Base-by-base conservation (phyloP, 2,888 invertebrate species). In the Patella depressa region DNA sequence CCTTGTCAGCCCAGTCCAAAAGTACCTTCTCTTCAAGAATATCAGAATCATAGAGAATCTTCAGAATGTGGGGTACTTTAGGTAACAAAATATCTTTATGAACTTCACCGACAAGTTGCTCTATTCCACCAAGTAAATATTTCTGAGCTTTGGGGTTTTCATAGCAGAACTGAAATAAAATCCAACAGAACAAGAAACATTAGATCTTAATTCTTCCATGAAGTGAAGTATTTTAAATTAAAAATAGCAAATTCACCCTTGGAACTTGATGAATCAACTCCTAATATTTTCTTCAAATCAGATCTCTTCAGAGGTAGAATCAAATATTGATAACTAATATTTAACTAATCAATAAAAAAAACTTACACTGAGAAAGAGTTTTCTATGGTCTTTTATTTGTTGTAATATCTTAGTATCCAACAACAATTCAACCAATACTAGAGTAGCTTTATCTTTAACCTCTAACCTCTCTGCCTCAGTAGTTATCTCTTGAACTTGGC, bases 1-100 rank as follows among this genome's bases (percentile, higher is more conserved):
- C 96, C 94, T 98, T 99, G 86, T 95, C 95, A 12, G 96, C 95
- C 99, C 99, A 99, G 83, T 98, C 98, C 81, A 99, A 93, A 85
- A 99, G 93, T 72, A 96, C 95, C 90, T 96, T 96, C 92, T 99
- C 99, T 85, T 97, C 97, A 88, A 99, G 93, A 88, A 99, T 96
- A 93, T 99, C 99, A 85, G 93, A 92, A 93, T 99, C 99, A 93
- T 99, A 99, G 89, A 99, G 94, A 84, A 96, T 93, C 94, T 97
- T 97, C 85, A 98, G 94, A 86, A 97, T 95, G 90, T 95, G 95
- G 84, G 97, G 95, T 86, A 98, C 96, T 92, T 97, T 97, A 79
- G 95, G 94, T 94, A 99, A 94, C 87, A 99, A 94, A 76, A 93
- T 92, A 11, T 86, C 86, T 85, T 94, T 94, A 92, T 97, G 95